A percentile compares a stretch with the other conserved stretches of the same genome.
Evolutionary conservation across 2,888 invertebrate genomes (phyloP).

Genomic region (Hirudinaria manillensis): DNA sequence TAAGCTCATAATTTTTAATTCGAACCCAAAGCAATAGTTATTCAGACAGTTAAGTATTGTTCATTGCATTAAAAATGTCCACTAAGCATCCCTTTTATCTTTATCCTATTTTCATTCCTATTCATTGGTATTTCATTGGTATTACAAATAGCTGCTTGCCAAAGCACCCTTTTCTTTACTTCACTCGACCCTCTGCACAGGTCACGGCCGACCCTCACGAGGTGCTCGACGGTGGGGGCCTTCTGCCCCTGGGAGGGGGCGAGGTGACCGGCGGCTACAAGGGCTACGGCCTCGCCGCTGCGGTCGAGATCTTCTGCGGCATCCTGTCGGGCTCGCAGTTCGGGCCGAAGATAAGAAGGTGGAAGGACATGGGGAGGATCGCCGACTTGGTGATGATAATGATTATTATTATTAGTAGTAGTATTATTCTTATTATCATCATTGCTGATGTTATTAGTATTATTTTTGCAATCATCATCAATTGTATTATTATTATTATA

Average conservation of each 20-base stretch:
- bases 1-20: no score
- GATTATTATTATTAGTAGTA: no score
- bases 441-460: no score
- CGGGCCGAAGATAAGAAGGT: constrained; percentile 72
- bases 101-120: no score
- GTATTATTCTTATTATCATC: no score
- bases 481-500: no score
- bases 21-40: no score
- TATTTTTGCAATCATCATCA: no score
- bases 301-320: constrained; percentile 85
- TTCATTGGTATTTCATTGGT: neutral
- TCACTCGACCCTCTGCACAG: constrained; percentile 29
- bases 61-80: no score
- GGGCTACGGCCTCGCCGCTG: constrained; percentile 74
- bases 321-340: constrained; percentile 66
- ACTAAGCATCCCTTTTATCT: no score
- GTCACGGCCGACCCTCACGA: constrained; percentile 51
- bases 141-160: neutral
- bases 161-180: neutral
- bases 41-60: no score
- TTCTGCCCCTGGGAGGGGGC: constrained; percentile 56
- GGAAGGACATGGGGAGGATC: constrained; percentile 63
- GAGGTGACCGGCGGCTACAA: constrained; percentile 70
- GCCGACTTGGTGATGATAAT: constrained; percentile 64
- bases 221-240: constrained; percentile 53